Base-by-base conservation (phyloP, 2,797 vertebrate species). In the Oreonectes daqikongensis region DNA sequence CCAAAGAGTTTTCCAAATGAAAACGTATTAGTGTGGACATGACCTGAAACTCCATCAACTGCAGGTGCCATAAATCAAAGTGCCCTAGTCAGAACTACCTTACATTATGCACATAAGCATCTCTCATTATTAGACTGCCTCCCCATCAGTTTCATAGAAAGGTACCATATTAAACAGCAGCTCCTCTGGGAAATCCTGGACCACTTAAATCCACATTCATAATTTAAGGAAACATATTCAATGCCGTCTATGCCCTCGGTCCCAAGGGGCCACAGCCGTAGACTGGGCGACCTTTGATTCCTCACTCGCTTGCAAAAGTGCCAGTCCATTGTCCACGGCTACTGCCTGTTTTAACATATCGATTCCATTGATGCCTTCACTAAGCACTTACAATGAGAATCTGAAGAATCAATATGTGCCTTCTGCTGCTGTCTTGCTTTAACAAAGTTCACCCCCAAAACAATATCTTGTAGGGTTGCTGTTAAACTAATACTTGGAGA, bases 341-440 rank as follows among this genome's bases (percentile, higher is more conserved):
- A 44, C 72, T 69, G 26, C 80, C 78, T 61, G 79, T 75, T 81
- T 81, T 78, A 80, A 75, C 63, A 69, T 72, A 80, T 81, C 20
- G 77, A 81, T 82, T 75, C 11, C 71, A 78, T 57, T 59, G 75
- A 75, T 77, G 53, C 79, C 55, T 74, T 59, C 11, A 79, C 85
- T 77, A 82, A 88, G 83, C 82, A 70, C 85, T 81, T 30, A 67
- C 60, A 82, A 82, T 81, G 46, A 77, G 75, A 72, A 77, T 81
- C 79, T 46, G n/a, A 75, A 73, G 59, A 85, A 87, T 88, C 85
- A 84, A 84, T 75, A n/a, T 30, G 8, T 20, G 74, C 78, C 63
- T 67, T 83, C 82, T 82, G 80, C 78, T 69, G 44, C 81, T 32
- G 77, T 28, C 57, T 46, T 38, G 67, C 53, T 53, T 15, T 72